Conservation (phyloP, 2,888 invertebrate genomes). For the Apodemia zela region DNA sequence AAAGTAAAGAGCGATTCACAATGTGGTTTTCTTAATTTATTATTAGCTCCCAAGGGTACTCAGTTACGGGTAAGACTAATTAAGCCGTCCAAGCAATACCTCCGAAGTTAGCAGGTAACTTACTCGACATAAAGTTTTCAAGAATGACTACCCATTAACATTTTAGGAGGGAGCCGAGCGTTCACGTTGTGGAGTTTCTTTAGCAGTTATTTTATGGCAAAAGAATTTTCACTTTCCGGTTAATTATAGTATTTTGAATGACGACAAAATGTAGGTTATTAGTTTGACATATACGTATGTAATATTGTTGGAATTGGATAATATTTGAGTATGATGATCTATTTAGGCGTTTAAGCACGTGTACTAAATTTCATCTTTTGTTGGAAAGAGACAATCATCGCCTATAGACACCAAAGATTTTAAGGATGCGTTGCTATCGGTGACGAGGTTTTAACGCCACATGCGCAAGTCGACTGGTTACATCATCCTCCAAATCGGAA, state of each 20-base stretch:
- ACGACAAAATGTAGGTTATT: too few species aligned
- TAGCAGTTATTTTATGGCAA: constrained; percentile 10
- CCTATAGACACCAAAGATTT: too few species aligned
- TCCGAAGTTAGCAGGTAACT: constrained; percentile 25
- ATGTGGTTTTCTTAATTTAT: constrained; percentile 33
- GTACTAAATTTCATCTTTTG: too few species aligned
- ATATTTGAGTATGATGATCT: too few species aligned
- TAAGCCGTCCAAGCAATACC: constrained; percentile 26
- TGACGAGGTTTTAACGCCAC: too few species aligned
- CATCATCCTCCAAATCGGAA: too few species aligned
- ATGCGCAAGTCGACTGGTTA: too few species aligned
- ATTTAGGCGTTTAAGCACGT: too few species aligned
- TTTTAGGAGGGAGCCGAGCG: constrained; percentile 10
- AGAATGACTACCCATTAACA: constrained; percentile 24
- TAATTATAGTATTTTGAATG: neutral
- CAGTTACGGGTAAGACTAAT: constrained; percentile 27
- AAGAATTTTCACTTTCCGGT: constrained; percentile 35
- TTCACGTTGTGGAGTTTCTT: constrained; percentile 25
- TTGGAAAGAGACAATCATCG: too few species aligned
- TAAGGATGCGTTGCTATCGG: too few species aligned
- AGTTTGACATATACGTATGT: too few species aligned
- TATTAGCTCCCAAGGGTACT: constrained; percentile 32
- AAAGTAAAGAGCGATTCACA: constrained; percentile 21
- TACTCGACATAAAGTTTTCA: constrained; percentile 23
- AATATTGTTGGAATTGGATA: too few species aligned